Evolutionary conservation across 2,113 vertebrate genomes (phyloP).

Genomic region (Leptobrachium ailaonicum): DNA sequence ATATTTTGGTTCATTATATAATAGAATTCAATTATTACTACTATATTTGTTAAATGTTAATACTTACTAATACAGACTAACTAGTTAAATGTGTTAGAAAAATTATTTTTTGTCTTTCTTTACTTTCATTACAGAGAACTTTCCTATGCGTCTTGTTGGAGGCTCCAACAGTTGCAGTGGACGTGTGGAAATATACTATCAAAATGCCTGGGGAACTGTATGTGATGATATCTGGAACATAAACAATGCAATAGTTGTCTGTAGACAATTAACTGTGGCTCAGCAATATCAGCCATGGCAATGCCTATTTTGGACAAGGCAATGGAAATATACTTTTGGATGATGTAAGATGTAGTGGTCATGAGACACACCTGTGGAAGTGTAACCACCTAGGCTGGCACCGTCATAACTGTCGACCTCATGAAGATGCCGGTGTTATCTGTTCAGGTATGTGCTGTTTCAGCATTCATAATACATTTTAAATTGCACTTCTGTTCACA

Average conservation of each 20-base stretch:
- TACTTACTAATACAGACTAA: too few species aligned
- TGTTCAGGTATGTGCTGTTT: constrained; percentile 59
- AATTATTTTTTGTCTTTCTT: too few species aligned
- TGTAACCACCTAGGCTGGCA: constrained; percentile 61
- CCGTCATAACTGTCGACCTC: constrained; percentile 61
- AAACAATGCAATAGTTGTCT: not conserved
- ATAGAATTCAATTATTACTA: too few species aligned
- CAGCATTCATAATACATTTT: too few species aligned
- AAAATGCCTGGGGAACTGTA: constrained; percentile 5
- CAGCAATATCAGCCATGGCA: too few species aligned
- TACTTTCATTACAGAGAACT: too few species aligned
- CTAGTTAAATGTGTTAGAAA: too few species aligned
- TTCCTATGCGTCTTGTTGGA: too few species aligned
- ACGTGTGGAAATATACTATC: not conserved
- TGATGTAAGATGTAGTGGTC: constrained; percentile 62
- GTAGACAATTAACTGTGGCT: not conserved
- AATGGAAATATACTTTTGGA: constrained; percentile 68
- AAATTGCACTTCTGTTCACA: too few species aligned
- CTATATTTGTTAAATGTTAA: too few species aligned
- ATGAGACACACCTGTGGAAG: constrained; percentile 63
- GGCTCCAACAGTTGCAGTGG: too few species aligned
- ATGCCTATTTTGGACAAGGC: constrained; percentile 58
- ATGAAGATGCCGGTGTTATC: constrained; percentile 59
- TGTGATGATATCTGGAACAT: constrained; percentile 8
- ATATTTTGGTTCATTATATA: too few species aligned